phyloP scores from a whole-genome alignment of 2,797 vertebrate genomes.

The Chelonia mydas region DNA sequence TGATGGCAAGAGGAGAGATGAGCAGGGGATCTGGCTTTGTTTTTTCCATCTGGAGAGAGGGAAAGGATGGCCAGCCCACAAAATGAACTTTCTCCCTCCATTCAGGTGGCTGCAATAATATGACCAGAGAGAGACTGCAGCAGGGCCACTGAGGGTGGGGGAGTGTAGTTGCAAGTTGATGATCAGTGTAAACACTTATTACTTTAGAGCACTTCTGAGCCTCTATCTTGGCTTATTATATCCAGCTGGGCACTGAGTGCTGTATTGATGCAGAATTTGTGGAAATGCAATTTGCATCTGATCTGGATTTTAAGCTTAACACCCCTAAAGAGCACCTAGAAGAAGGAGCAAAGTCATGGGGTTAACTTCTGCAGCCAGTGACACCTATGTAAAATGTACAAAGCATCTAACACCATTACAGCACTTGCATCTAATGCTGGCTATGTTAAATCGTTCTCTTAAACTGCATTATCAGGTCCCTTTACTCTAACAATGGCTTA shows the following conservation, averaged over 20 bases:
- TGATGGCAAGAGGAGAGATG: not conserved
- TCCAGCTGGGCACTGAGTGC: not conserved
- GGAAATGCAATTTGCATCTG: not conserved
- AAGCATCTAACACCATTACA: conserved; percentile 30
- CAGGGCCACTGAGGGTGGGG: not conserved
- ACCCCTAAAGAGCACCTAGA: not conserved
- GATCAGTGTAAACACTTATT: not conserved
- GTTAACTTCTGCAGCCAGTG: not conserved
- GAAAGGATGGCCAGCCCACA: not conserved
- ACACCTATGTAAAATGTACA: conserved; percentile 19
- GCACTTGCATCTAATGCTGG: conserved; percentile 6
- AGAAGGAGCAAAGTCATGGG: not conserved
- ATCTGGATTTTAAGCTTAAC: not conserved
- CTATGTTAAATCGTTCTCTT: not conserved
- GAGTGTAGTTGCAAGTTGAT: not conserved
- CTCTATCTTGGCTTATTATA: not conserved
- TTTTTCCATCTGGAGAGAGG: not conserved
- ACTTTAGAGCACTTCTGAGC: not conserved
- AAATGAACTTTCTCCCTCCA: not conserved
- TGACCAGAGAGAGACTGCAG: not conserved
- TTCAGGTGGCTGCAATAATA: not conserved
- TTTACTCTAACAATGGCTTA: not conserved
- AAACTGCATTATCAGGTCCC: not conserved
- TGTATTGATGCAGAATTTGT: not conserved
- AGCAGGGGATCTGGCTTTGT: not conserved